These are phyloP conservation scores for Alectoris magna DNA, from an alignment of 2,797 vertebrate genomes.

Conservation along the genomic window DNA sequence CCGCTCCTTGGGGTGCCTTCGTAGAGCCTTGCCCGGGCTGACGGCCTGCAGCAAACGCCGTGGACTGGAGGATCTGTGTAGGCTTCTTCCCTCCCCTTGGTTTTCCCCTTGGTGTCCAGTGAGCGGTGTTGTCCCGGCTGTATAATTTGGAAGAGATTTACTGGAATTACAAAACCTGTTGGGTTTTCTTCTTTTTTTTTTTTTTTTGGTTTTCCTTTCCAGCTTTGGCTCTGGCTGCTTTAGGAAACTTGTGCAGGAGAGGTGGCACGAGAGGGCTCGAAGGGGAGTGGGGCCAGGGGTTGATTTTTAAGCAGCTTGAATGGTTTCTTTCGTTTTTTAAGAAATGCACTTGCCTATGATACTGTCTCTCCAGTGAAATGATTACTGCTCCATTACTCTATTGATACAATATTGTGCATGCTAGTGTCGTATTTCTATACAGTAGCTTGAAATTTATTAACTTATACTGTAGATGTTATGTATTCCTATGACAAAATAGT, in stretches of 20 bases:
- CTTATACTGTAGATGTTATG: slow-evolving; percentile 99
- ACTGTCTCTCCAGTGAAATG: slow-evolving; percentile 95
- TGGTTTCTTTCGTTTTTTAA: slow-evolving; percentile 89
- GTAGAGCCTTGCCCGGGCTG: no score
- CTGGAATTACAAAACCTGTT: slow-evolving; percentile 84
- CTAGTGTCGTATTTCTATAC: slow-evolving; percentile 99
- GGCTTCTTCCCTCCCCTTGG: slow-evolving; percentile 7
- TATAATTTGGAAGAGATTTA: slow-evolving; percentile 79
- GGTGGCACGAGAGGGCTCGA: slow-evolving; percentile 79
- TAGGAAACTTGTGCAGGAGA: slow-evolving; percentile 75
- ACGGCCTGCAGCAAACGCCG: not conserved
- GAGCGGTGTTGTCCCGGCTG: slow-evolving; percentile 73
- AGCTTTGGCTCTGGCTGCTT: slow-evolving; percentile 83
- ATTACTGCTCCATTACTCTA: slow-evolving; percentile 96
- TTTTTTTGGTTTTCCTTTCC: slow-evolving; percentile 51
- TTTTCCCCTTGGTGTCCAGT: slow-evolving; percentile 44
- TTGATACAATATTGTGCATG: slow-evolving; percentile 98
- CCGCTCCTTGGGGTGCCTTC: not conserved
- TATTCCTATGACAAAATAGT: slow-evolving; percentile 98
- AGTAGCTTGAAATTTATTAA: slow-evolving; percentile 98
- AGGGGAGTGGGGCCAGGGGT: slow-evolving; percentile 73
- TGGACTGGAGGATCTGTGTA: not conserved
- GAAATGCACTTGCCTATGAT: slow-evolving; percentile 96
- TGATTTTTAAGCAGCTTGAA: slow-evolving; percentile 90
- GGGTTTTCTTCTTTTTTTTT: not conserved